Evolutionary conservation across 2,888 invertebrate species (phyloP).

Genomic region (Falcaria lacertinaria): DNA sequence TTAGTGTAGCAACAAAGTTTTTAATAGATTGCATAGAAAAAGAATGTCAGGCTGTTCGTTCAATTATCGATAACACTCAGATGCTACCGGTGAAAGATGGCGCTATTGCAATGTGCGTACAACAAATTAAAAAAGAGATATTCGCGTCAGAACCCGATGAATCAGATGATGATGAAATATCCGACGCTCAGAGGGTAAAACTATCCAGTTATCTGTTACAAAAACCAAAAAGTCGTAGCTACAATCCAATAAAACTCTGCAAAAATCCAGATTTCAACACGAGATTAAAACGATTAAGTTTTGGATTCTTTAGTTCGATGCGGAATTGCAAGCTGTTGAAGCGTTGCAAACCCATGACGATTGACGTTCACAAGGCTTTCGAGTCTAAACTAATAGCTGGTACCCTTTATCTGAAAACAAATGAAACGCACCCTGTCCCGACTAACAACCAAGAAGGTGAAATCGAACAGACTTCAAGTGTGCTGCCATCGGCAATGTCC

Average conservation of each 20-base stretch:
- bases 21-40: conserved; percentile 37
- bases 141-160: conserved; percentile 3
- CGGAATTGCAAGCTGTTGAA: conserved; percentile 51
- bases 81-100: neutral
- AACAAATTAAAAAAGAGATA: neutral
- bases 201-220: conserved; percentile 45
- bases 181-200: conserved; percentile 36
- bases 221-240: conserved; percentile 53
- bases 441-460: conserved; percentile 6
- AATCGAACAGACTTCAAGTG: conserved; percentile 20
- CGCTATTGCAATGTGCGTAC: neutral
- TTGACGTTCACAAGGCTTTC: conserved; percentile 60
- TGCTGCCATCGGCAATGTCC: conserved; percentile 43
- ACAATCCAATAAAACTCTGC: conserved; percentile 57
- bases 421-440: conserved; percentile 8
- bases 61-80: conserved; percentile 12
- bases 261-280: conserved; percentile 74
- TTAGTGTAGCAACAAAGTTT: conserved; percentile 28
- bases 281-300: conserved; percentile 51
- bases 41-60: conserved; percentile 49
- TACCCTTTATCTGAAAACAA: conserved; percentile 42
- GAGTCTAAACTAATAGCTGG: conserved; percentile 52
- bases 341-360: conserved; percentile 55
- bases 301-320: conserved; percentile 50
- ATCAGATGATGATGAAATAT: conserved; percentile 17